Evolutionary conservation across 1,140 invertebrate species (phyloP), one percentile per base, ranked within the genome.

Genomic region (Xylocopa sonorina): DNA sequence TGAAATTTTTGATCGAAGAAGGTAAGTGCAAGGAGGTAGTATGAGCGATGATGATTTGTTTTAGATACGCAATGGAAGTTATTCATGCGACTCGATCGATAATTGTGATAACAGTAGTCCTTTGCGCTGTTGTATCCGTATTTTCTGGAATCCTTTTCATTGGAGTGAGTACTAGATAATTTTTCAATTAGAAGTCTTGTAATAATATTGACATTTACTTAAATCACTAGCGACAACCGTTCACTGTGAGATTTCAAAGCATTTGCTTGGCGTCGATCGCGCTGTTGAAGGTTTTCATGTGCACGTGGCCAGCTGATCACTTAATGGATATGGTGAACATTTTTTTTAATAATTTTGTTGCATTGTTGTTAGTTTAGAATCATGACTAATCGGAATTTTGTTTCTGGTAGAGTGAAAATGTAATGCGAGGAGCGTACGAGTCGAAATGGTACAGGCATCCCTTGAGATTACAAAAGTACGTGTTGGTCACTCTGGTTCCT

Each of bases 251-350:
- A 46, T 10, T 85, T 3, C 87, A 87, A 9, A 82, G 83, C 24
- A 4, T 77, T 2, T 60, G 80, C 4, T 73, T 88, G 29, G 51
- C 63, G 14, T 18, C 48, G 5, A 79, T 78, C 34, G 80, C 80
- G 10, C 68, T 76, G 7, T 4, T 84, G 2, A 87, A 86, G 34
- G 82, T 89, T 2, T 88, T 89, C 53, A 83, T 87, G 66, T 88
- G 82, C 41, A 73, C 84, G 0, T 87, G 78, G 83, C 86, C 89
- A 41, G 84, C 87, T 3, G 87, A 90, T 48, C 57, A 79, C 3
- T 46, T 90, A 12, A 74, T 88, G 16, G 46, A 83, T n/a, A 55
- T 64, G 55, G 88, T 89, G 60, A 79, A 57, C 9, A 38, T 38
- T 38, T 38, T 38, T 38, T 73, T n/a, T 34, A 0, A 18, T 6